Base-by-base conservation (phyloP, 2,113 vertebrate species). In the Chionis minor region DNA sequence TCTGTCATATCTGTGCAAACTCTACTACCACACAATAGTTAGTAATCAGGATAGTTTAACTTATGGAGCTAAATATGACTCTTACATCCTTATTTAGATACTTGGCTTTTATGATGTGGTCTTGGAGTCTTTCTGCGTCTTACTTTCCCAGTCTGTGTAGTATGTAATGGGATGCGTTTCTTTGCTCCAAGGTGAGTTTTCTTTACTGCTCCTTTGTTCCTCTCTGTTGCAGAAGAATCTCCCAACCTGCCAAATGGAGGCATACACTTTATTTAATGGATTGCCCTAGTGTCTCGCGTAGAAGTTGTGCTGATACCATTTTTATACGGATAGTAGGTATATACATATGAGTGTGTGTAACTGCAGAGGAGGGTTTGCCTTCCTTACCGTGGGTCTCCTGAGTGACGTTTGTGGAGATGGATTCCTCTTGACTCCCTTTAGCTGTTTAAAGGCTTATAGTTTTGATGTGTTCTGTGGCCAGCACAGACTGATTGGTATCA, bases 41-140 rank as follows among this genome's bases (percentile, higher is more conserved):
- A 84, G 42, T 14, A 72, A 23, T n/a, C 71, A 38, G 38, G 23
- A 35, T n/a, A 56, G 33, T 61, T 93, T 71, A 71, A 67, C 62
- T 69, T 87, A 56, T 22, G 47, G 77, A 44, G 38, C 27, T 89
- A 62, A 89, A 70, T 88, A 52, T 30, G 59, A 63, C 24, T 85
- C 32, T 87, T 75, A 75, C 9, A 8, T 81, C 61, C 49, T 79
- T 61, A 67, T 79, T 95, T 90, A 93, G 90, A 35, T 63, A 74
- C 72, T 49, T 90, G 73, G 30, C 30, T 89, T 84, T 95, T 78
- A 49, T 4, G 4, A 2, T 26, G 44, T 72, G 24, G 42, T 78
- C 75, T 58, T 80, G 66, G 59, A 83, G 38, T 17, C 45, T 44
- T 77, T 86, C 74, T 66, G 30, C 23, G n/a, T 42, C 67, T 83